Evolutionary conservation across 2,888 invertebrate species (phyloP).

Genomic region (Sipha maydis): DNA sequence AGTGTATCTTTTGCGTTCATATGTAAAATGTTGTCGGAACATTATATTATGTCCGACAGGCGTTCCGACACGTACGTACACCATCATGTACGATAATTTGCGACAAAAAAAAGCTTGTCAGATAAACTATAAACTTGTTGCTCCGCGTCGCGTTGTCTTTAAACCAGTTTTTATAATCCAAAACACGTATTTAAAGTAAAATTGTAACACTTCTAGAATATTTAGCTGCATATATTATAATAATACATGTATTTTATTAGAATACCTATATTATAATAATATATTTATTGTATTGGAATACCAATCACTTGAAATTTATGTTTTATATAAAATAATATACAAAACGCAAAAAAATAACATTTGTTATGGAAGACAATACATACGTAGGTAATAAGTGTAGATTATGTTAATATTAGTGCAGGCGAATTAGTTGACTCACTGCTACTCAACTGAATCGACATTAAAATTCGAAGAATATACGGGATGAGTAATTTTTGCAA

Average conservation of each 20-base stretch:
- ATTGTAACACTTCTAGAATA: background rate
- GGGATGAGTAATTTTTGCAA: background rate
- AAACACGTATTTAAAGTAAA: conserved; percentile 3
- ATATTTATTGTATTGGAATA: too few relatives aligned
- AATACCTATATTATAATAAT: background rate
- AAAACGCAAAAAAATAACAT: too few relatives aligned
- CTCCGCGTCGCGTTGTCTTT: background rate
- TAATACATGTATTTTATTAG: background rate
- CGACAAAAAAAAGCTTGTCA: background rate
- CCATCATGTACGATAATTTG: background rate
- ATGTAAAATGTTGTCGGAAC: conserved; percentile 24
- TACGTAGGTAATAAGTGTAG: too few relatives aligned
- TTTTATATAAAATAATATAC: too few relatives aligned
- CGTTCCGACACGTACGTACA: background rate
- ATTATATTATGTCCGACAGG: conserved; percentile 7
- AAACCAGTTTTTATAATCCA: background rate
- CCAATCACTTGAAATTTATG: too few relatives aligned
- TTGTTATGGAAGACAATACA: too few relatives aligned
- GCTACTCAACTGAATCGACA: background rate
- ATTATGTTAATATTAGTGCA: background rate
- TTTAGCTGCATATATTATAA: background rate
- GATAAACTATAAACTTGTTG: conserved; percentile 2
- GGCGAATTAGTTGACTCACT: background rate
- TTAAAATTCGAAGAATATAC: background rate
- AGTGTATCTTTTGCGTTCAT: background rate